Evolutionary conservation across 2,888 invertebrate genomes (phyloP).

Genomic region (Andrena praecox): DNA sequence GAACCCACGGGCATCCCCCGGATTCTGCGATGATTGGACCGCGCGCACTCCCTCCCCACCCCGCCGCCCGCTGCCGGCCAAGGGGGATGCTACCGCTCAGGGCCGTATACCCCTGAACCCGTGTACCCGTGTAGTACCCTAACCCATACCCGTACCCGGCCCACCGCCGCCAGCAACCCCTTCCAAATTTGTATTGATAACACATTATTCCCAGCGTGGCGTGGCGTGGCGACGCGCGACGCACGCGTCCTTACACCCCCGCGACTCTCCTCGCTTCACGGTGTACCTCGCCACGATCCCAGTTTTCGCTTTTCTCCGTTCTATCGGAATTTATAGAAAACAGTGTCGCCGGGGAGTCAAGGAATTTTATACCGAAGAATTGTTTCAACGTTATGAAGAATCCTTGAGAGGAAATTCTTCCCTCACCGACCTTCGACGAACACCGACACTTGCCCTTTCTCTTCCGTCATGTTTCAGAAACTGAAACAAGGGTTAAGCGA

Average conservation of each 20-base stretch:
- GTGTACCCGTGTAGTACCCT: too few relatives aligned
- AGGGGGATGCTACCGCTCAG: slow-evolving; percentile 79
- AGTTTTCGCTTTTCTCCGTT: too few relatives aligned
- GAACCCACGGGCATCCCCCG: slow-evolving; percentile 85
- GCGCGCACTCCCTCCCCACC: slow-evolving; percentile 78
- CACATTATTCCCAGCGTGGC: slow-evolving; percentile 50
- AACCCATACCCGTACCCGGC: too few relatives aligned
- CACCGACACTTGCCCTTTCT: background rate
- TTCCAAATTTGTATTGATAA: slow-evolving; percentile 55
- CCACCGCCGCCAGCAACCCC: slow-evolving; percentile 3
- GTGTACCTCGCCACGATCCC: background rate
- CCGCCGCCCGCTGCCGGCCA: slow-evolving; percentile 40
- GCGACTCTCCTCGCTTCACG: background rate
- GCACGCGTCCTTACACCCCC: slow-evolving; percentile 35
- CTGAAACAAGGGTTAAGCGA: background rate
- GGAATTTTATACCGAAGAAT: too few relatives aligned
- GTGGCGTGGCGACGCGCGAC: slow-evolving; percentile 8
- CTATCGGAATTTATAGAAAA: too few relatives aligned
- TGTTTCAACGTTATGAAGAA: too few relatives aligned
- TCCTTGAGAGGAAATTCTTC: too few relatives aligned
- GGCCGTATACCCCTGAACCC: slow-evolving; percentile 64
- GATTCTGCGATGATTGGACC: slow-evolving; percentile 85
- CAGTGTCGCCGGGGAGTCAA: too few relatives aligned
- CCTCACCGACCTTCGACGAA: background rate
- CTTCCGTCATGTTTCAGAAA: background rate